Conservation (phyloP, 2,113 vertebrate species). For the Hippotragus niger region DNA sequence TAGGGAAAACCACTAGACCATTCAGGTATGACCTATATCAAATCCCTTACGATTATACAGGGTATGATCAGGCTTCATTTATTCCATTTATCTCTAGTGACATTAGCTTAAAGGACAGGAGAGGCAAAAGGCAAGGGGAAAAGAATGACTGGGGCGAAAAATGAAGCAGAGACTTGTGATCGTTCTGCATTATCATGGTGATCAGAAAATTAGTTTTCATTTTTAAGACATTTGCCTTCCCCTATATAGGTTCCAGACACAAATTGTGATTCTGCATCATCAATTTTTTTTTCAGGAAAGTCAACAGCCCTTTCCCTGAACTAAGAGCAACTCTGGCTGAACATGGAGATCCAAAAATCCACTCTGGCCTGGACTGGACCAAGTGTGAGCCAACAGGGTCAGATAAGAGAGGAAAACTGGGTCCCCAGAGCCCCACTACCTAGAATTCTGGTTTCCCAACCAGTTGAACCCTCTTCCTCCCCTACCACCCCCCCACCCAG, state of each 20-base stretch:
- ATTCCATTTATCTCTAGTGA: constrained; percentile 45
- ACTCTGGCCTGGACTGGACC: neutral
- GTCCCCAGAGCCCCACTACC: neutral
- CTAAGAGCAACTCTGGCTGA: neutral
- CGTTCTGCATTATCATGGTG: neutral
- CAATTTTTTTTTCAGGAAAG: neutral
- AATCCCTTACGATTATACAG: neutral
- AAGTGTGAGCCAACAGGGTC: neutral
- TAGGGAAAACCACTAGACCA: neutral
- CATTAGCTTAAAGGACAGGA: neutral
- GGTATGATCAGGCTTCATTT: neutral
- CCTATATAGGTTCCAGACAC: neutral
- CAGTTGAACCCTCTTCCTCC: neutral
- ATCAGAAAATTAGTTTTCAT: constrained; percentile 5
- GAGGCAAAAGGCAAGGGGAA: neutral
- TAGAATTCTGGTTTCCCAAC: constrained; percentile 43
- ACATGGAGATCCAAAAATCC: neutral
- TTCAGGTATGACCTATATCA: neutral
- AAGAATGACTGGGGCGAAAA: neutral
- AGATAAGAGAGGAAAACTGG: neutral
- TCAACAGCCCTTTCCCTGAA: neutral
- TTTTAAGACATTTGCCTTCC: constrained; percentile 23
- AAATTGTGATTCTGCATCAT: neutral
- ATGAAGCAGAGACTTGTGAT: neutral
- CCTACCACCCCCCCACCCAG: neutral